phyloP scores from a whole-genome alignment of 2,113 vertebrate species.

The Halcyon malimbica region DNA sequence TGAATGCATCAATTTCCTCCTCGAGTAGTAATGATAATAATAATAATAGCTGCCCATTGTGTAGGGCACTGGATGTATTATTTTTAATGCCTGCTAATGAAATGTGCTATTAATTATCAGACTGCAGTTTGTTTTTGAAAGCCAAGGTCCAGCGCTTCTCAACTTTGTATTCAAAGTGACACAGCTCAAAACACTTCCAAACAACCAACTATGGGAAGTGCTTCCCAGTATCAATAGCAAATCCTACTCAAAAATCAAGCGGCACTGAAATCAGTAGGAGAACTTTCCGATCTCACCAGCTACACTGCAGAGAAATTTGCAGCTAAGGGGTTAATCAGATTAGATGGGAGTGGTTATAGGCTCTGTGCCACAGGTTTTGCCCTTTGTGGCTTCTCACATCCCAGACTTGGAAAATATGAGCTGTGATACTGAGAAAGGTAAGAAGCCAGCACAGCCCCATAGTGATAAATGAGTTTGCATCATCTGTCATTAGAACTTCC shows the following conservation, averaged over 20 bases:
- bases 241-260: background rate
- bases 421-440: conserved; percentile 82
- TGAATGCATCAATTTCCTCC: conserved; percentile 62
- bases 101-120: conserved; percentile 63
- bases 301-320: background rate
- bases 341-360: conserved; percentile 72
- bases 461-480: conserved; percentile 97
- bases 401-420: conserved; percentile 82
- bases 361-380: conserved; percentile 73
- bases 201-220: background rate
- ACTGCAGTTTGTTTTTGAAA: conserved; percentile 28
- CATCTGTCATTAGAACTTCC: conserved; percentile 94
- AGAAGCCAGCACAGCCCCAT: conserved; percentile 76
- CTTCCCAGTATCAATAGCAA: background rate
- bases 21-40: conserved; percentile 37
- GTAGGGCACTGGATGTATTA: conserved; percentile 33
- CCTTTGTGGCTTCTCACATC: conserved; percentile 83
- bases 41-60: conserved; percentile 62
- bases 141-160: background rate
- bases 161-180: background rate
- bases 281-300: background rate
- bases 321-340: conserved; percentile 70
- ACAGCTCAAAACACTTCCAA: background rate
- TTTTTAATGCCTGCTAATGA: conserved; percentile 63
- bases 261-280: background rate